A percentile compares a stretch with the other conserved stretches of the same genome.
phyloP scores from a whole-genome alignment of 2,797 vertebrate genomes.

The Gallinago nigripennis region DNA sequence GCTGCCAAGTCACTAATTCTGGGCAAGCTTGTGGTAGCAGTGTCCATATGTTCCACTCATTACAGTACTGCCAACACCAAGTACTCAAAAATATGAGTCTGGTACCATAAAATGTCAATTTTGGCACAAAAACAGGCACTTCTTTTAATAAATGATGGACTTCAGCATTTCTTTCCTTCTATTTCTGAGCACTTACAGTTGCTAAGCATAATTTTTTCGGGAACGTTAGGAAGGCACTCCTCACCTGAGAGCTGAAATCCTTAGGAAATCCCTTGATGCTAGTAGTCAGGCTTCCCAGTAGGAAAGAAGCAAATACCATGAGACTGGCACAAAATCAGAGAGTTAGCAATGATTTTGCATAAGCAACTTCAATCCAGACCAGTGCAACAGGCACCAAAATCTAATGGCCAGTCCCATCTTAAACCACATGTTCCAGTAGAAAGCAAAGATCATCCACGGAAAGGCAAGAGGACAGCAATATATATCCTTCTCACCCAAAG shows the following conservation, averaged over 20 bases:
- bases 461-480: not conserved
- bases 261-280: not conserved
- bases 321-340: not conserved
- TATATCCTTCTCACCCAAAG: not conserved
- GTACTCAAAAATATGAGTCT: conserved; percentile 18
- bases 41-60: conserved; percentile 18
- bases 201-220: not conserved
- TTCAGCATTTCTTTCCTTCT: not conserved
- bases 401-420: not conserved
- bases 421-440: not conserved
- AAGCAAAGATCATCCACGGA: not conserved
- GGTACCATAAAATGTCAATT: not conserved
- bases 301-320: not conserved
- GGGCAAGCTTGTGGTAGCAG: conserved; percentile 9
- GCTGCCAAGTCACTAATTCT: not conserved
- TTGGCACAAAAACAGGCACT: conserved; percentile 4
- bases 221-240: not conserved
- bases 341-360: not conserved
- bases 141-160: conserved; percentile 12
- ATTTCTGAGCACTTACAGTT: not conserved
- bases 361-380: not conserved
- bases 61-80: conserved; percentile 29
- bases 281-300: not conserved
- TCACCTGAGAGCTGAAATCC: not conserved
- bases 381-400: not conserved